Conservation (phyloP, 1,140 invertebrate species). For the Theocolax elegans region DNA sequence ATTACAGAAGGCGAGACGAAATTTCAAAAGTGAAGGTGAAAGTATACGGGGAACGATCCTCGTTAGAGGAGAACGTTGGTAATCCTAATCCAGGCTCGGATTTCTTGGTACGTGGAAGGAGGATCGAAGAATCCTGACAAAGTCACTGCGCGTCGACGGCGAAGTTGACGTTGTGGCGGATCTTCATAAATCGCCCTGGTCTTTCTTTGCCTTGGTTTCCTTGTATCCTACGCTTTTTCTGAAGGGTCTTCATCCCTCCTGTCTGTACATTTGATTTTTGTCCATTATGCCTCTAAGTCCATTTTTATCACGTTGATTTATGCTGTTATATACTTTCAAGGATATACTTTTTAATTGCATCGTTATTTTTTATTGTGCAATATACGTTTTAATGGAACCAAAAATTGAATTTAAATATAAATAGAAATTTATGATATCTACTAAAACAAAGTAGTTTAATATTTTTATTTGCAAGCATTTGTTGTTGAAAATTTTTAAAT, state of each 20-base stretch:
- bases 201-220: too few relatives aligned
- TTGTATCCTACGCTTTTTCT: not conserved
- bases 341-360: too few relatives aligned
- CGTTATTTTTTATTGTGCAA: too few relatives aligned
- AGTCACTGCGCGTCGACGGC: not conserved
- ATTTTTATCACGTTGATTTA: not conserved
- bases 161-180: not conserved
- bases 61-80: not conserved
- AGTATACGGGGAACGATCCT: not conserved
- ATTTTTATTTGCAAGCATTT: too few relatives aligned
- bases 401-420: too few relatives aligned
- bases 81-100: slow-evolving; percentile 33
- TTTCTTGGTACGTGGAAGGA: not conserved
- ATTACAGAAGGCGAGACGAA: not conserved
- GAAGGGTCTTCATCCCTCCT: not conserved
- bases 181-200: slow-evolving; percentile 27
- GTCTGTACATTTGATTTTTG: not conserved
- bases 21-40: not conserved
- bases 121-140: slow-evolving; percentile 36
- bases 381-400: too few relatives aligned
- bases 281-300: not conserved
- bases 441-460: too few relatives aligned
- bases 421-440: too few relatives aligned
- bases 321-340: not conserved
- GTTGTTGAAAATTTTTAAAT: too few relatives aligned